Base-by-base conservation (phyloP, 2,113 vertebrate species). In the Hippocampus abdominalis region DNA sequence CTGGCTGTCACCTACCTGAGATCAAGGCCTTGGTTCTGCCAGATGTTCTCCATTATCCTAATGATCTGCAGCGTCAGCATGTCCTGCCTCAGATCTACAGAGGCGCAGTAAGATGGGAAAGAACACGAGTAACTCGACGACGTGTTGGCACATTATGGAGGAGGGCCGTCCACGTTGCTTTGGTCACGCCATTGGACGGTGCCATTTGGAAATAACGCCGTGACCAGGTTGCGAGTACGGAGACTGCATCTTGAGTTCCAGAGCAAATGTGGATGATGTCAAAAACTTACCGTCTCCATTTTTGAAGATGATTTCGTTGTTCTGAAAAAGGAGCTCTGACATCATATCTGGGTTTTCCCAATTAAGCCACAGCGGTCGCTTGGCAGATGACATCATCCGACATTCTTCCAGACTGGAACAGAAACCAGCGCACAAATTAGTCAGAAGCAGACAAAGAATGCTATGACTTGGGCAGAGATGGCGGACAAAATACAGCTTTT, bases 261-360 rank as follows among this genome's bases (percentile, higher is more conserved):
- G 25, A 36, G 29, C 25, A 60, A 60, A n/a, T 40, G 32, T 10
- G 18, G 8, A 62, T 40, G 40, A 70, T 7, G 16, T n/a, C 5
- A 56, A 16, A 29, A 63, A 66, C 94, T 94, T 90, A 98, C 97
- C 97, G 15, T 99, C 97, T 77, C 97, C 96, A 77, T 99, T 98
- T 92, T 99, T 99, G 88, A 99, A 99, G 83, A 99, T 99, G 83
- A 99, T 98, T 90, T 99, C 97, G 74, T 99, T 99, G 93, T 98
- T 99, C 89, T 97, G 95, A 90, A 99, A 99, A 69, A 99, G 93
- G 76, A 98, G 93, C 83, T 99, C 97, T 63, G 96, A 98, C 97
- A 99, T 99, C 89, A 99, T 98, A 89, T 99, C 97, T 86, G 96
- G 97, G 78, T 99, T 99, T 91, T 98, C 96, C 96, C 96, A 98